A percentile compares a stretch with the other conserved stretches of the same genome.
Evolutionary conservation across 2,797 vertebrate genomes (phyloP).

Genomic region (Eurystomus glaucurus): DNA sequence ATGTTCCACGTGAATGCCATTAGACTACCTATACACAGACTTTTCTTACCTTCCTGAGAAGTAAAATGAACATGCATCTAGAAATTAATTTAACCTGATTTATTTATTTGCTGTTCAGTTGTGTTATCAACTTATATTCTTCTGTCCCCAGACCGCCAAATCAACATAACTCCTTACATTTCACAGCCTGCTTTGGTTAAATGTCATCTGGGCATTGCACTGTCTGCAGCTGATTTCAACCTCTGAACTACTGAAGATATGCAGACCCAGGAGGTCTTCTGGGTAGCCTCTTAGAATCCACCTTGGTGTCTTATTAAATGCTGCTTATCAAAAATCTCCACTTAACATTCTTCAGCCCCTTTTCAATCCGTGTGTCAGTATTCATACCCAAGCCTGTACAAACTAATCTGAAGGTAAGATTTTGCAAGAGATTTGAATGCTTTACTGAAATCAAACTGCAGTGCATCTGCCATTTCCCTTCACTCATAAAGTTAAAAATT

Average conservation of each 20-base stretch:
- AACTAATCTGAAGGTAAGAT: conserved; percentile 43
- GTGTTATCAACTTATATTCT: not conserved
- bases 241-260: not conserved
- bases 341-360: not conserved
- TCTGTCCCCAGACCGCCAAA: not conserved
- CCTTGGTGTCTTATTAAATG: not conserved
- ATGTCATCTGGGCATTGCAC: not conserved
- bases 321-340: conserved; percentile 27
- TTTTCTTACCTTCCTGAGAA: not conserved
- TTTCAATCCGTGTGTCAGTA: conserved; percentile 22
- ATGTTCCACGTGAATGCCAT: not conserved
- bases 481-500: conserved; percentile 27
- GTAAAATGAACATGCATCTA: not conserved
- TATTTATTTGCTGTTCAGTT: not conserved
- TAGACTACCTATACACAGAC: not conserved
- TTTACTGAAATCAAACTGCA: conserved; percentile 22
- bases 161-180: not conserved
- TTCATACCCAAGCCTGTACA: conserved; percentile 8
- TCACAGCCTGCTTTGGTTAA: not conserved
- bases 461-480: not conserved
- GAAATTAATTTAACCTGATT: not conserved
- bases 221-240: not conserved
- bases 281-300: not conserved
- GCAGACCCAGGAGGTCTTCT: not conserved
- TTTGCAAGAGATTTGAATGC: conserved; percentile 44